A percentile compares a stretch with the other conserved stretches of the same genome.
phyloP scores from a whole-genome alignment of 2,797 vertebrate species.

The Microctenopoma lineatum region DNA sequence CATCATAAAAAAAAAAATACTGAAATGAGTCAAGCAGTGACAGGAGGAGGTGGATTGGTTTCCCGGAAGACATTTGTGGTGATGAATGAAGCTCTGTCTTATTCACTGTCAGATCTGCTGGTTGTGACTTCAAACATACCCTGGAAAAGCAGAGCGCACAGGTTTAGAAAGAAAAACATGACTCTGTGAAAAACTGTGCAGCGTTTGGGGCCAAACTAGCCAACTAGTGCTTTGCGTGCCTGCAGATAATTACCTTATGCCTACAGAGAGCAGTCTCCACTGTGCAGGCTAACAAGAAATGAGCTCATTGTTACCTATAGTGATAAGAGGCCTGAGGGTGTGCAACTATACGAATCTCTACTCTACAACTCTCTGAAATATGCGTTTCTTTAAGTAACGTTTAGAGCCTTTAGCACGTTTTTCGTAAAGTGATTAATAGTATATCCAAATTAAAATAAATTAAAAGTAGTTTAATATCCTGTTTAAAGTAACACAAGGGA shows the following conservation, averaged over 20 bases:
- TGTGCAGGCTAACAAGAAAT: conserved; percentile 66
- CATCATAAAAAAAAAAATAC: conserved; percentile 35
- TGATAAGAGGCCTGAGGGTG: conserved; percentile 58
- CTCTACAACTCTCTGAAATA: conserved; percentile 29
- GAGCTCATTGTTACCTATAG: conserved; percentile 79
- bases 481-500: neutral
- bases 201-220: conserved; percentile 34
- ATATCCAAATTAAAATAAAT: neutral
- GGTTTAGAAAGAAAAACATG: conserved; percentile 39
- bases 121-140: conserved; percentile 45
- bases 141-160: conserved; percentile 45
- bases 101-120: conserved; percentile 38
- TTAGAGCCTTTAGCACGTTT: conserved; percentile 15
- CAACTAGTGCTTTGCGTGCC: conserved; percentile 69
- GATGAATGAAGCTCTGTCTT: conserved; percentile 33
- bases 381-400: conserved; percentile 4
- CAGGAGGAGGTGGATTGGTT: conserved; percentile 10
- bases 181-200: conserved; percentile 21
- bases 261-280: conserved; percentile 73
- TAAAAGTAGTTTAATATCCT: neutral
- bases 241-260: conserved; percentile 75
- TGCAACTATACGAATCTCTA: conserved; percentile 6
- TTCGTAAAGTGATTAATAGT: neutral
- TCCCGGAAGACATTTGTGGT: conserved; percentile 53
- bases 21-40: conserved; percentile 1